A percentile compares a stretch with the other conserved stretches of the same genome.
phyloP scores from a whole-genome alignment of 2,797 vertebrate genomes.

The Pseudochaenichthys georgianus region DNA sequence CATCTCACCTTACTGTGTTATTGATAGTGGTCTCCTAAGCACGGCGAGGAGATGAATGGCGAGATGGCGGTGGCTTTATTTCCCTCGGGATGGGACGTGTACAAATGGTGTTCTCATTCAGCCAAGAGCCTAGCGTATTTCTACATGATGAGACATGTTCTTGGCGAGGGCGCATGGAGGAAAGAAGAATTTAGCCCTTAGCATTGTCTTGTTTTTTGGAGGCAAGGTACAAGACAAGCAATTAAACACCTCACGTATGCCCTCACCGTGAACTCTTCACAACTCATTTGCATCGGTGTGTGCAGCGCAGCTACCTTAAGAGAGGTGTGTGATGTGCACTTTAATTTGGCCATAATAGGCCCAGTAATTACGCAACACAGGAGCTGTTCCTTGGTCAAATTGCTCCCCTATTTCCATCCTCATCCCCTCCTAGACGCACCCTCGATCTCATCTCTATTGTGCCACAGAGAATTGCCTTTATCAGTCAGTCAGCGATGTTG shows the following conservation, averaged over 20 bases:
- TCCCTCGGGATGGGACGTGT: slow-evolving; percentile 46
- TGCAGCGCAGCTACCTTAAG: slow-evolving; percentile 65
- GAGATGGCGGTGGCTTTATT: slow-evolving; percentile 88
- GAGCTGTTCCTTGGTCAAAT: slow-evolving; percentile 61
- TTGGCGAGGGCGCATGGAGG: slow-evolving; percentile 49
- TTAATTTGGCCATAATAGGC: slow-evolving; percentile 75
- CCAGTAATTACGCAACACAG: slow-evolving; percentile 76
- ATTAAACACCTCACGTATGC: slow-evolving; percentile 70
- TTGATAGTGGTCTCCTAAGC: slow-evolving; percentile 49
- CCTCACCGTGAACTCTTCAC: slow-evolving; percentile 65
- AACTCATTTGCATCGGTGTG: slow-evolving; percentile 73
- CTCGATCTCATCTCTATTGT: slow-evolving; percentile 43
- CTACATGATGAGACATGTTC: slow-evolving; percentile 57
- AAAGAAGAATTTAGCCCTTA: slow-evolving; percentile 62
- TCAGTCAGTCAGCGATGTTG: slow-evolving; percentile 46
- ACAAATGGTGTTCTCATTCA: slow-evolving; percentile 56
- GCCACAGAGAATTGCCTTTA: slow-evolving; percentile 59
- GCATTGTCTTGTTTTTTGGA: slow-evolving; percentile 79
- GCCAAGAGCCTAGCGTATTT: slow-evolving; percentile 57
- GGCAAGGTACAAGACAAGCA: slow-evolving; percentile 65
- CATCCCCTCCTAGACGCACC: slow-evolving; percentile 33
- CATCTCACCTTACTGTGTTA: slow-evolving; percentile 31
- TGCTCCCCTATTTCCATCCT: slow-evolving; percentile 55
- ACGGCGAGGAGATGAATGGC: slow-evolving; percentile 60
- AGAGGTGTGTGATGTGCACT: slow-evolving; percentile 59